Conservation (phyloP, 2,888 invertebrate genomes). For the Drosophila austrosaltans region DNA sequence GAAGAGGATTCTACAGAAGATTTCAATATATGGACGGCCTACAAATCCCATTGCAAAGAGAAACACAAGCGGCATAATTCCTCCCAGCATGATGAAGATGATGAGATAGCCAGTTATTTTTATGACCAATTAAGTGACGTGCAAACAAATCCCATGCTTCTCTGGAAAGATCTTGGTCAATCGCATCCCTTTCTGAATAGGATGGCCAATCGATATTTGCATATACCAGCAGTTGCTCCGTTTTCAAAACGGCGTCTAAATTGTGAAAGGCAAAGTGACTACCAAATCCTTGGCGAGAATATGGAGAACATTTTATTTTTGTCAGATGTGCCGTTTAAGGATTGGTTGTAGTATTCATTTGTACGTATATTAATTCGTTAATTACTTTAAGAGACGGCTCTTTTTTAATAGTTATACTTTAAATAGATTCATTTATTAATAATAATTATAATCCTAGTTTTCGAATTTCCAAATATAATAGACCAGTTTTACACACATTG, state of each 20-base stretch:
- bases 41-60: constrained; percentile 42
- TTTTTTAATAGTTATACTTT: not conserved
- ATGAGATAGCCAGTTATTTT: constrained; percentile 58
- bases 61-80: constrained; percentile 40
- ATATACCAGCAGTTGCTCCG: constrained; percentile 54
- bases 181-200: constrained; percentile 57
- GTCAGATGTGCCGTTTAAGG: constrained; percentile 48
- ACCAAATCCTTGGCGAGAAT: constrained; percentile 38
- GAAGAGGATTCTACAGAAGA: constrained; percentile 20
- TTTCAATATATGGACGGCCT: constrained; percentile 57
- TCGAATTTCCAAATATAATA: too few relatives aligned
- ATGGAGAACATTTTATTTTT: constrained; percentile 50
- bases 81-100: constrained; percentile 21
- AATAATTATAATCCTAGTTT: too few relatives aligned
- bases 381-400: not conserved
- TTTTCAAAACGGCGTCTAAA: constrained; percentile 40
- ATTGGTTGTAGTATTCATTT: constrained; percentile 51
- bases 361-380: not conserved
- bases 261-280: not conserved
- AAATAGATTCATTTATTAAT: not conserved
- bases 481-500: too few relatives aligned
- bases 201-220: constrained; percentile 54
- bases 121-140: constrained; percentile 41
- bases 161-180: constrained; percentile 54
- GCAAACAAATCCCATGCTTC: constrained; percentile 46